Conservation (phyloP, 2,797 vertebrate species). For the Hippopotamyrus pictus region DNA sequence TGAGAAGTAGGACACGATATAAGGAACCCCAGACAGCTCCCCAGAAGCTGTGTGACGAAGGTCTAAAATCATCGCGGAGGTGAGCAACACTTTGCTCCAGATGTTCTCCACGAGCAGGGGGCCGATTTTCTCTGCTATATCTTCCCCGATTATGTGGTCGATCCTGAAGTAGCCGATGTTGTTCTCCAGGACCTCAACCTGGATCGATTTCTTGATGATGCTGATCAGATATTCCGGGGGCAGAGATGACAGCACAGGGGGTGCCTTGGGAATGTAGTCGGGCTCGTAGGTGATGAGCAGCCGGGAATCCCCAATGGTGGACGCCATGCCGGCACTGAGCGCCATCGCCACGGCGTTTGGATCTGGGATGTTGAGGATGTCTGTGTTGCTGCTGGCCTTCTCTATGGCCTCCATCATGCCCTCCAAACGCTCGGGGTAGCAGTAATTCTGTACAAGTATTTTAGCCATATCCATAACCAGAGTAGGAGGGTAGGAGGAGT, state of each 20-base stretch:
- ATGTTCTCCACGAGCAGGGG: conserved; percentile 71
- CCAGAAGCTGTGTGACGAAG: conserved; percentile 74
- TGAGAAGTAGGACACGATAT: conserved; percentile 82
- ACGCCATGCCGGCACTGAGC: conserved; percentile 74
- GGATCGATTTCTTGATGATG: conserved; percentile 68
- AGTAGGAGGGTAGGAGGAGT: conserved; percentile 58
- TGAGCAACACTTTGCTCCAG: conserved; percentile 77
- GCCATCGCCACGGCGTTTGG: conserved; percentile 66
- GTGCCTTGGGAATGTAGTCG: conserved; percentile 44
- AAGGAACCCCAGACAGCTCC: conserved; percentile 79
- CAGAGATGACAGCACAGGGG: conserved; percentile 46
- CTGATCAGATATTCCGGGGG: conserved; percentile 70
- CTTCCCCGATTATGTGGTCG: conserved; percentile 79
- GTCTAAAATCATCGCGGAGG: conserved; percentile 86
- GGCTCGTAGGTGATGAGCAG: conserved; percentile 82
- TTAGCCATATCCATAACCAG: conserved; percentile 81
- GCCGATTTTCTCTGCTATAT: conserved; percentile 72
- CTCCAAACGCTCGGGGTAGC: conserved; percentile 81
- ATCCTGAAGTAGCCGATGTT: conserved; percentile 84
- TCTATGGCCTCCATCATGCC: conserved; percentile 83
- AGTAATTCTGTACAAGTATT: conserved; percentile 86
- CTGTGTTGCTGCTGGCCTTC: conserved; percentile 69
- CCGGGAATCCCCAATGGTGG: conserved; percentile 73
- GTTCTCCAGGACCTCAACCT: conserved; percentile 73
- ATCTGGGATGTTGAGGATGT: conserved; percentile 79